These are phyloP conservation scores for Drosophila planitibia DNA, from an alignment of 2,888 invertebrate species.

Conservation along the genomic window DNA sequence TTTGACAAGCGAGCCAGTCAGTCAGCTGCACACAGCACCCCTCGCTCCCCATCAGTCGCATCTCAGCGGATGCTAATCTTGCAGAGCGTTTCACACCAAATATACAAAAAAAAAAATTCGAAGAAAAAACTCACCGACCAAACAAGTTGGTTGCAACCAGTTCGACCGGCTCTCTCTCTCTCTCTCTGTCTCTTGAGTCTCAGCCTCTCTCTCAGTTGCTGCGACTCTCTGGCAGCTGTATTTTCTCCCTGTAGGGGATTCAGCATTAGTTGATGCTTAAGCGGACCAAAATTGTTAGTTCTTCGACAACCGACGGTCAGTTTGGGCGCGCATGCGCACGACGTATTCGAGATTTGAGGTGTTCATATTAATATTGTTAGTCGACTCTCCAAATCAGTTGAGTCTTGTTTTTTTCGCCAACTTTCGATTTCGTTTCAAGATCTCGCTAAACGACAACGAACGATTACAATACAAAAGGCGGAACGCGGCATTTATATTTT, in stretches of 20 bases:
- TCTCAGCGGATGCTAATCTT: slow-evolving; percentile 55
- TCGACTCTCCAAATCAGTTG: slow-evolving; percentile 18
- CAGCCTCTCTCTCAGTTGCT: background rate
- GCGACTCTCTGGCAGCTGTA: background rate
- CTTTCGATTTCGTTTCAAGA: slow-evolving; percentile 80
- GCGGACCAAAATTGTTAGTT: slow-evolving; percentile 80
- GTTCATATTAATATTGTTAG: slow-evolving; percentile 12
- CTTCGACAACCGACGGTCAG: slow-evolving; percentile 84
- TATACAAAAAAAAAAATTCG: slow-evolving; percentile 11
- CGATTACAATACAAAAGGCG: slow-evolving; percentile 35
- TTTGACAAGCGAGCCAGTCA: slow-evolving; percentile 60
- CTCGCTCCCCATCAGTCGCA: slow-evolving; percentile 20
- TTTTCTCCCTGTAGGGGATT: slow-evolving; percentile 25
- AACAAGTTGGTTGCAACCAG: slow-evolving; percentile 66
- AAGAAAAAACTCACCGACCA: slow-evolving; percentile 38
- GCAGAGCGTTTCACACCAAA: slow-evolving; percentile 40
- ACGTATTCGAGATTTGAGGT: slow-evolving; percentile 32
- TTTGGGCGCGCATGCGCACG: slow-evolving; percentile 84
- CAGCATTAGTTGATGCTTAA: slow-evolving; percentile 67
- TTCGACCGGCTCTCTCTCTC: slow-evolving; percentile 50
- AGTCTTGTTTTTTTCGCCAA: slow-evolving; percentile 59
- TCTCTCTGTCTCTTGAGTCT: background rate
- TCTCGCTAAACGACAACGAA: slow-evolving; percentile 30
- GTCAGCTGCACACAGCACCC: slow-evolving; percentile 19
- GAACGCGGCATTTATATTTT: slow-evolving; percentile 43